Evolutionary conservation across 2,888 invertebrate species (phyloP).

Genomic region (Aelia acuminata): DNA sequence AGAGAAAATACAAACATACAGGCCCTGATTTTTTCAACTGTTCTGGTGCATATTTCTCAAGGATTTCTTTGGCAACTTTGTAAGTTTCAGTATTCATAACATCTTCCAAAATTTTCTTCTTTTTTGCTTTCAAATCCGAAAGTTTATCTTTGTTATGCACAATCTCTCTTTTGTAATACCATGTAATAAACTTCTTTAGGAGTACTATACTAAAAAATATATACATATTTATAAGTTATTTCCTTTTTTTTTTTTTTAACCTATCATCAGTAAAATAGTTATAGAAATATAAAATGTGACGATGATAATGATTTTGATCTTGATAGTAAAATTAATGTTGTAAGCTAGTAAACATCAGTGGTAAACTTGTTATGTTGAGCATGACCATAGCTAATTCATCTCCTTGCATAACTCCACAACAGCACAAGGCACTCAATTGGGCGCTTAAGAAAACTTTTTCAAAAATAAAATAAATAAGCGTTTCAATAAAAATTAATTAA

Average conservation of each 20-base stretch:
- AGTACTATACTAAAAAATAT: slow-evolving; percentile 78
- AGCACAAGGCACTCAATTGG: no score
- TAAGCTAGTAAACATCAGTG: no score
- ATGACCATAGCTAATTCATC: no score
- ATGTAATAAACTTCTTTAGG: slow-evolving; percentile 84
- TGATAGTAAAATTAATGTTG: neutral
- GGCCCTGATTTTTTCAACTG: slow-evolving; percentile 69
- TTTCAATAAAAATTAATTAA: no score
- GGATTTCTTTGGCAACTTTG: slow-evolving; percentile 91
- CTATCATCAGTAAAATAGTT: neutral
- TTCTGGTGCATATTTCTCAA: slow-evolving; percentile 87
- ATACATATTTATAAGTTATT: slow-evolving; percentile 56
- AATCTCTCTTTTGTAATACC: slow-evolving; percentile 90
- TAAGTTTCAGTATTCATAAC: slow-evolving; percentile 99
- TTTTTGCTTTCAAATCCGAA: slow-evolving; percentile 81
- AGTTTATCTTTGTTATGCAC: slow-evolving; percentile 83
- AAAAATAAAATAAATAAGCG: no score
- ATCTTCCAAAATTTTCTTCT: slow-evolving; percentile 90
- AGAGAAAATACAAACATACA: neutral
- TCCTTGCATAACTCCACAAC: no score
- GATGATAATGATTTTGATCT: neutral
- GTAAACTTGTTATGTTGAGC: no score
- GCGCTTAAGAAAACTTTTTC: no score
- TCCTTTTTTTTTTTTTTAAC: neutral
- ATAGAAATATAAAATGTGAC: neutral